Evolutionary conservation across 1,140 invertebrate species (phyloP).

Genomic region (Aphelenchoides fujianensis): DNA sequence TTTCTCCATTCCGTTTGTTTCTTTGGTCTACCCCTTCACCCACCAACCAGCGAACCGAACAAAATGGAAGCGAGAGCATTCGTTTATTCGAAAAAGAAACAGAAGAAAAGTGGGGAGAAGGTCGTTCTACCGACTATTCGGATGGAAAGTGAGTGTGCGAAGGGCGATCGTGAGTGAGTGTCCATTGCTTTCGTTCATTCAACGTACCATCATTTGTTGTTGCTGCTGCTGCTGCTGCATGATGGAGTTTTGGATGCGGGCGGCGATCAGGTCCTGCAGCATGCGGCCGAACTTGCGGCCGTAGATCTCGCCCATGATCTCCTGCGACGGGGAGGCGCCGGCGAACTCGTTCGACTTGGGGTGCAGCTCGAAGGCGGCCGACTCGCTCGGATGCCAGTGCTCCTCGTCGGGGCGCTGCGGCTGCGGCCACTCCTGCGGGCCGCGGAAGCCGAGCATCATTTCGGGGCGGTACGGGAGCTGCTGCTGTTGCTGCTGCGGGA

Average conservation of each 20-base stretch:
- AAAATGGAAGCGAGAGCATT: too few species aligned
- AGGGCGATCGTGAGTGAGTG: neutral
- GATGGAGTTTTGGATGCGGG: constrained; percentile 24
- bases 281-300: constrained; percentile 36
- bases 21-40: too few species aligned
- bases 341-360: constrained; percentile 1
- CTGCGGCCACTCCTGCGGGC: neutral
- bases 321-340: neutral
- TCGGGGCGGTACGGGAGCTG: neutral
- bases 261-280: constrained; percentile 30
- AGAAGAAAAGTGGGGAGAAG: neutral
- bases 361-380: neutral
- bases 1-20: too few species aligned
- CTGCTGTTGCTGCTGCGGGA: constrained; percentile 1
- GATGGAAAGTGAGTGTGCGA: neutral
- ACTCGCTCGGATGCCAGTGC: neutral
- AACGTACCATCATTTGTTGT: neutral
- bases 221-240: constrained; percentile 32
- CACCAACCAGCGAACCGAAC: too few species aligned
- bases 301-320: constrained; percentile 26
- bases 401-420: neutral
- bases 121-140: neutral
- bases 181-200: neutral
- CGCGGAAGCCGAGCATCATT: constrained; percentile 10
- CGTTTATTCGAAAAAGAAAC: neutral